Evolutionary conservation across 2,797 vertebrate genomes (phyloP).

Genomic region (Tachyglossus aculeatus): DNA sequence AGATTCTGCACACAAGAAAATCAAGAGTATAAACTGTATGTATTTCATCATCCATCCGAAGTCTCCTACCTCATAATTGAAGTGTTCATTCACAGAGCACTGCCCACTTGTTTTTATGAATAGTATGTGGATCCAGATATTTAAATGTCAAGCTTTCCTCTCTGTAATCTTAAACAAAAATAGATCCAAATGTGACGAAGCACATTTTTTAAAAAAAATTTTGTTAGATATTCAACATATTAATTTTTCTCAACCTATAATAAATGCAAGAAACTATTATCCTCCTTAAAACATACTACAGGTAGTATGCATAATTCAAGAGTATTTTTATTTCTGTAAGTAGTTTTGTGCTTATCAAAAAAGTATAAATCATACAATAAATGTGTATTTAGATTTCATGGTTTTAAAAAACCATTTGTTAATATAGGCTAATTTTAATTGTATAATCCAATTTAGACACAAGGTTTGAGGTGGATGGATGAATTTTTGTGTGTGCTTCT

Average conservation of each 20-base stretch:
- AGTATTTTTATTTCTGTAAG: conserved; percentile 55
- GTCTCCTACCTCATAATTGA: not conserved
- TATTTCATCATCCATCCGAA: not conserved
- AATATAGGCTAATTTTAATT: conserved; percentile 65
- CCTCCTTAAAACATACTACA: no score
- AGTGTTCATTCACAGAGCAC: not conserved
- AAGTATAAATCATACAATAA: conserved; percentile 52
- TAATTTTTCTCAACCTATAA: no score
- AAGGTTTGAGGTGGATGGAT: conserved; percentile 38
- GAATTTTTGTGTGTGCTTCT: conserved; percentile 54
- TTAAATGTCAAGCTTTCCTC: conserved; percentile 16
- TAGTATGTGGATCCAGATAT: not conserved
- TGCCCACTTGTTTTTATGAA: not conserved
- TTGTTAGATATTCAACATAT: no score
- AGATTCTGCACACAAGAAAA: not conserved
- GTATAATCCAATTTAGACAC: conserved; percentile 64
- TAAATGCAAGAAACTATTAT: no score
- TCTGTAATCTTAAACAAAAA: no score
- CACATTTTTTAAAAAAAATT: no score
- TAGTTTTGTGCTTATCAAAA: conserved; percentile 51
- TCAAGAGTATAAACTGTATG: not conserved
- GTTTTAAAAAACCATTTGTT: conserved; percentile 57
- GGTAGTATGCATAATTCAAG: conserved; percentile 21
- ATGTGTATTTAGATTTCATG: conserved; percentile 32
- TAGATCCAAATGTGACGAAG: no score